phyloP scores from a whole-genome alignment of 2,888 invertebrate species.

The Thecophora atra region DNA sequence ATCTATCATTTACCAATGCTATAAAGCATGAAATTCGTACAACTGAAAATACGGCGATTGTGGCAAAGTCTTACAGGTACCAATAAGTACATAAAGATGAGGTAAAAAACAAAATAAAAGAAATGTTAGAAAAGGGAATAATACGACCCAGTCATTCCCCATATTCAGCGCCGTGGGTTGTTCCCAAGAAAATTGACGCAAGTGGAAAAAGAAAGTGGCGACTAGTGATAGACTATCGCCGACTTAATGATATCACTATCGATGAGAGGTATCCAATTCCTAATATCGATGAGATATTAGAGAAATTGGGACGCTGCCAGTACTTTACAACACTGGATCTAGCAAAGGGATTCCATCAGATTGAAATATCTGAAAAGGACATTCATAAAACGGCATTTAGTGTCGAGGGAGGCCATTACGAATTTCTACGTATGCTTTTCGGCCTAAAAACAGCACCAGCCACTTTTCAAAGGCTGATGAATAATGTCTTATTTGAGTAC shows the following conservation, averaged over 20 bases:
- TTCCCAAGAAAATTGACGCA: slow-evolving; percentile 32
- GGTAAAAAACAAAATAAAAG: too few relatives aligned
- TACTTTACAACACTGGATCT: slow-evolving; percentile 21
- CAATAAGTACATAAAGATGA: too few relatives aligned
- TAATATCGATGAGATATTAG: too few relatives aligned
- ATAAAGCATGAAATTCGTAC: slow-evolving; percentile 37
- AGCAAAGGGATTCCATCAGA: slow-evolving; percentile 23
- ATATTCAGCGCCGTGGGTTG: too few relatives aligned
- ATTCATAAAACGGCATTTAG: slow-evolving; percentile 17
- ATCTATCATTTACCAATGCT: slow-evolving; percentile 31
- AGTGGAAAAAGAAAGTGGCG: slow-evolving; percentile 35
- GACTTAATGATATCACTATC: slow-evolving; percentile 35
- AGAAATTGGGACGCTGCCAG: slow-evolving; percentile 27
- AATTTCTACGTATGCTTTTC: slow-evolving; percentile 25
- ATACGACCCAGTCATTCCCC: slow-evolving; percentile 36
- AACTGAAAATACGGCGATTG: slow-evolving; percentile 36
- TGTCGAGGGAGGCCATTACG: slow-evolving; percentile 4
- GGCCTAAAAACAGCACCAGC: too few relatives aligned
- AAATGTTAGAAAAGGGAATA: slow-evolving; percentile 35
- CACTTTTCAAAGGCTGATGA: slow-evolving; percentile 16
- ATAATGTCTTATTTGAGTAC: slow-evolving; percentile 5
- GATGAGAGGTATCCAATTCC: slow-evolving; percentile 36
- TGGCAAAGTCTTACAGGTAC: too few relatives aligned
- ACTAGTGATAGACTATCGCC: slow-evolving; percentile 36
- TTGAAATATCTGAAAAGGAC: slow-evolving; percentile 14